Evolutionary conservation across 2,113 vertebrate genomes (phyloP).

Genomic region (Paraplagusia blochii): DNA sequence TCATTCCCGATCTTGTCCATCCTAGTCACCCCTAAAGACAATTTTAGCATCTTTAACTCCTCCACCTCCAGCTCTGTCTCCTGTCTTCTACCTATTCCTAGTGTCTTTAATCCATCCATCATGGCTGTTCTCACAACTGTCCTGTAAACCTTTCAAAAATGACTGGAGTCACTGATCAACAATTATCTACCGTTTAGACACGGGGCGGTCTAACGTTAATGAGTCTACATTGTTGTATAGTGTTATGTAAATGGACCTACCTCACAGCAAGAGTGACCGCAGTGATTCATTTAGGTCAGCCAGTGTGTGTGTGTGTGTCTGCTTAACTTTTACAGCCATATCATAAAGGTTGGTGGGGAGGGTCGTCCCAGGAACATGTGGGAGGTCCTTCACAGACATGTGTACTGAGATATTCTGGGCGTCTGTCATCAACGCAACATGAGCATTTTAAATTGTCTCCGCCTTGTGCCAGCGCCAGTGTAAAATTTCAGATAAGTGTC

Average conservation of each 20-base stretch:
- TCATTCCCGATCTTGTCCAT: too few relatives aligned
- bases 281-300: slow-evolving; percentile 22
- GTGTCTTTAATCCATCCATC: too few relatives aligned
- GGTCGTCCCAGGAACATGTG: slow-evolving; percentile 4
- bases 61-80: too few relatives aligned
- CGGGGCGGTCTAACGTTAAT: slow-evolving; percentile 4
- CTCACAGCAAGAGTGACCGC: background rate
- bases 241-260: slow-evolving; percentile 8
- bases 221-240: slow-evolving; percentile 12
- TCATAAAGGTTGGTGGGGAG: slow-evolving; percentile 4
- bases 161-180: too few relatives aligned
- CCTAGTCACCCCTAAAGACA: too few relatives aligned
- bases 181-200: too few relatives aligned
- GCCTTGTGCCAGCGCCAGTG: slow-evolving; percentile 26
- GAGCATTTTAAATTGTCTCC: slow-evolving; percentile 46
- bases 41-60: too few relatives aligned
- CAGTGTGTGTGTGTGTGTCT: slow-evolving; percentile 28
- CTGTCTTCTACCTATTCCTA: too few relatives aligned
- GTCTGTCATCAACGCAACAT: slow-evolving; percentile 37
- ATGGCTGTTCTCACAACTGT: too few relatives aligned
- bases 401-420: slow-evolving; percentile 55
- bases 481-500: slow-evolving; percentile 34
- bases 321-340: slow-evolving; percentile 42
- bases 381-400: slow-evolving; percentile 38
- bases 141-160: too few relatives aligned